A percentile compares a stretch with the other conserved stretches of the same genome.
phyloP scores from a whole-genome alignment of 2,888 invertebrate genomes.

The Carterocephalus palaemon region DNA sequence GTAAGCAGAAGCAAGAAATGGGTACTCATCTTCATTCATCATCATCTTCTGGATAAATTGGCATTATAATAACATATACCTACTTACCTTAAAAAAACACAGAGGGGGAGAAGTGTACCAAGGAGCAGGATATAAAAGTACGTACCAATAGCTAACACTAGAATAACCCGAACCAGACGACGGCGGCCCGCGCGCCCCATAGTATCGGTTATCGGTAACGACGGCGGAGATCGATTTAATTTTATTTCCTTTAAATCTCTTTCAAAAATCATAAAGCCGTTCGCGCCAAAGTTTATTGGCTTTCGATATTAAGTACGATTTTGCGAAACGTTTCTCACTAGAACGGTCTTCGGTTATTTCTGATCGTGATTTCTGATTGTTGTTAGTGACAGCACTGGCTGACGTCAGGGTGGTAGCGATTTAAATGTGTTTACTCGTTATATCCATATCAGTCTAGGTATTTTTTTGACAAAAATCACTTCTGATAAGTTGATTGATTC shows the following conservation, averaged over 20 bases:
- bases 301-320: conserved; percentile 38
- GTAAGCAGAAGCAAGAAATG: too few species aligned
- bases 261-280: conserved; percentile 40
- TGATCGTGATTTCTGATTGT: conserved; percentile 28
- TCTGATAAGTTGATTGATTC: too few species aligned
- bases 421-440: too few species aligned
- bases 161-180: conserved; percentile 4
- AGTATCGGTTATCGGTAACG: conserved; percentile 12
- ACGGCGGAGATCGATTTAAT: conserved; percentile 25
- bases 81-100: too few species aligned
- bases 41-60: too few species aligned
- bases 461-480: too few species aligned
- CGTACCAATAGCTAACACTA: conserved; percentile 14
- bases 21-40: too few species aligned
- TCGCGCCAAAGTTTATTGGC: conserved; percentile 38
- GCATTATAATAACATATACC: too few species aligned
- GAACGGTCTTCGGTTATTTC: conserved; percentile 32
- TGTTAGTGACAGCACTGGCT: neutral
- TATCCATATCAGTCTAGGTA: too few species aligned
- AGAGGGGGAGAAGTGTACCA: too few species aligned
- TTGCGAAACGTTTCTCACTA: conserved; percentile 36
- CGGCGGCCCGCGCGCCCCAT: conserved; percentile 12
- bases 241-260: conserved; percentile 33
- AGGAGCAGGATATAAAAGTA: too few species aligned
- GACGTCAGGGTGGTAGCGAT: too few species aligned